These are phyloP conservation scores for Onthophagus sagittarius DNA, from an alignment of 2,888 invertebrate species.

Conservation along the genomic window DNA sequence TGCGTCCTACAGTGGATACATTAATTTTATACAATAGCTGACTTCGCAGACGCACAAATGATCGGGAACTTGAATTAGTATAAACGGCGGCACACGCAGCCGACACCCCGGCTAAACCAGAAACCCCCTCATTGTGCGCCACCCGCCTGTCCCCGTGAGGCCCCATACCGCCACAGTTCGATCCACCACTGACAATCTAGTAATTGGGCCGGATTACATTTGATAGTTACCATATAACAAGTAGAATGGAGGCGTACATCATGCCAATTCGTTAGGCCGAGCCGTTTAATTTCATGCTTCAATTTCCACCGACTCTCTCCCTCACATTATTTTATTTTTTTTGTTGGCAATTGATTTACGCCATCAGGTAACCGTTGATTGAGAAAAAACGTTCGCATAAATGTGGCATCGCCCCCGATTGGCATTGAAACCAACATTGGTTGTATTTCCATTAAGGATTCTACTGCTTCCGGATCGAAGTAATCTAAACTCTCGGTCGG, in stretches of 20 bases:
- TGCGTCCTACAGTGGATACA: constrained; percentile 36
- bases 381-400: neutral
- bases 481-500: neutral
- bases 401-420: neutral
- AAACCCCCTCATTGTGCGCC: neutral
- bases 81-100: constrained; percentile 34
- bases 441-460: neutral
- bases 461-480: neutral
- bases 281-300: neutral
- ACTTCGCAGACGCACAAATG: constrained; percentile 37
- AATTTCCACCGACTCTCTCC: neutral
- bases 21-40: constrained; percentile 43
- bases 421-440: constrained; percentile 1
- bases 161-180: constrained; percentile 16
- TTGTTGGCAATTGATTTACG: neutral
- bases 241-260: neutral
- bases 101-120: constrained; percentile 15
- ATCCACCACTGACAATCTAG: constrained; percentile 39
- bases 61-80: constrained; percentile 35
- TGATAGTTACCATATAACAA: constrained; percentile 15
- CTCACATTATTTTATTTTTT: neutral
- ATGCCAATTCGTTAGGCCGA: neutral
- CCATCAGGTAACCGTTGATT: neutral
- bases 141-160: neutral
- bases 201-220: constrained; percentile 37